Evolutionary conservation across 2,113 vertebrate genomes (phyloP), one percentile per base, ranked within the genome.

Genomic region (Atherinomorus stipes): DNA sequence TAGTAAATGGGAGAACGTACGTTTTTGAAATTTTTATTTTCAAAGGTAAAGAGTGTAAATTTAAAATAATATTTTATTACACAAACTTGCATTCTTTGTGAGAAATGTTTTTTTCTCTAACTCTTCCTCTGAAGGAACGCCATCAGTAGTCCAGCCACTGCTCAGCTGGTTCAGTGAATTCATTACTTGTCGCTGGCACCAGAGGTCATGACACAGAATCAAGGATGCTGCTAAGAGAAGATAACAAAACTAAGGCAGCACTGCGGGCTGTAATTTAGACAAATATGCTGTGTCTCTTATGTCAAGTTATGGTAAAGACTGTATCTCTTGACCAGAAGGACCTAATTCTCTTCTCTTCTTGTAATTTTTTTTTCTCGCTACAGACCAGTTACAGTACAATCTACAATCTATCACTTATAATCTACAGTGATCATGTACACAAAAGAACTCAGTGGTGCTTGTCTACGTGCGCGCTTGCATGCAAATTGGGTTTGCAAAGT

Each of bases 201-300:
- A 57, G 66, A 77, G 89, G 88, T 89, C 73, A 2, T 54, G 86
- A 85, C 86, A 72, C 76, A 87, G 86, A 89, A 63, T 82, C 75
- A 23, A 28, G 68, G 76, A 49, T 76, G 74, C 69, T 53, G 77
- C 72, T 63, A 52, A 49, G 50, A 62, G 79, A 64, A 76, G 83
- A 87, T 77, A 76, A 77, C 62, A 45, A 73, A 82, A 69, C 69
- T 84, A 66, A 61, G 67, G 79, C 62, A 26, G n/a, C 44, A 19
- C 49, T 34, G 53, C 62, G 23, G 28, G 68, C 64, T 83, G 72
- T 83, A 76, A 88, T 82, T 83, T 80, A 78, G 75, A 89, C 83
- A 85, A 86, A 89, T 87, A 53, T 53, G 72, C 69, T 52, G 59
- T 64, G 64, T 77, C 68, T 71, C 69, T 40, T 47, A 54, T 66